Evolutionary conservation across 2,797 vertebrate genomes (phyloP), one percentile per base, ranked within the genome.

Genomic region (Echeneis naucrates): DNA sequence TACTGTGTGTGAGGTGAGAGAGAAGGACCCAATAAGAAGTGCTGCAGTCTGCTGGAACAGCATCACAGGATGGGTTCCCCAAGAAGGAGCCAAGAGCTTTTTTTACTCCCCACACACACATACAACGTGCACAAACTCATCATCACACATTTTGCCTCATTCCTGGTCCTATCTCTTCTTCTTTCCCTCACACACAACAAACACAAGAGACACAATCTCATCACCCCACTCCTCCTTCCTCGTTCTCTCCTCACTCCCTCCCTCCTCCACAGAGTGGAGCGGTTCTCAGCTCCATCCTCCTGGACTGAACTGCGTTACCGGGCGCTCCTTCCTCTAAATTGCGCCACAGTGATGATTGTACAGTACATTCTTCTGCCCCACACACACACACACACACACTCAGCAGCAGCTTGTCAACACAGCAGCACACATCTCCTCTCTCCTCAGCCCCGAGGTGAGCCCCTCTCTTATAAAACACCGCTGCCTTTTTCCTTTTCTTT

Each of bases 31-130:
- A 62, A 27, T 55, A 74, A 66, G 67, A 71, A 75, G 69, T 87
- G 70, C 82, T 89, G 89, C 89, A 88, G 81, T 85, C 82, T 86
- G 78, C 69, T 89, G 78, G 80, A 89, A 59, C 82, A 57, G 26
- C 32, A 75, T 86, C 77, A 84, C 72, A 80, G 86, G 68, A 86
- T 75, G 82, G 76, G 68, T 76, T 88, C 73, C 86, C 86, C 78
- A 56, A 81, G 60, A 83, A 73, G 23, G 21, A 76, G 82, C 76
- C 78, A 83, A 60, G 71, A 77, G 54, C 78, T 83, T 80, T n/a
- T n/a, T n/a, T n/a, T n/a, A n/a, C n/a, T n/a, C n/a, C 11, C 48
- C 19, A 44, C 42, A 44, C 17, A n/a, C 33, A 35, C 33, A 35
- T 33, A 35, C 33, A 3, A n/a, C 9, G 19, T 44, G 30, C 53